Evolutionary conservation across 2,113 vertebrate genomes (phyloP).

Genomic region (Elgaria multicarinata): DNA sequence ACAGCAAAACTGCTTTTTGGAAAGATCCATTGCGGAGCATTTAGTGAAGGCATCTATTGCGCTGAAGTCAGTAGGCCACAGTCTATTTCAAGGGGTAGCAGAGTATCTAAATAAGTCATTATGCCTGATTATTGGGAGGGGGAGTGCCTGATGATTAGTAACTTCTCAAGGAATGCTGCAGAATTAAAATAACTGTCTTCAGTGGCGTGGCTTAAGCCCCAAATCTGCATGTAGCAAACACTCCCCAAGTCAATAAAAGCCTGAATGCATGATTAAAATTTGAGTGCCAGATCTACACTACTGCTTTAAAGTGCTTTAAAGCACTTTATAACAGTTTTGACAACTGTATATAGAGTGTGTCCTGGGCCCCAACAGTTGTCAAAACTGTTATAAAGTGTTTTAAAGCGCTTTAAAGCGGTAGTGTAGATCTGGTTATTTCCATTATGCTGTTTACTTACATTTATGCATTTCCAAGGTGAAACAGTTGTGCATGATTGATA

Average conservation of each 20-base stretch:
- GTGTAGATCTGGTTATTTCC: constrained; percentile 4
- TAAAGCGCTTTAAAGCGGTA: no score
- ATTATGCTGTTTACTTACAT: not conserved
- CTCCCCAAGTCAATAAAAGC: not conserved
- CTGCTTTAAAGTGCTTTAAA: no score
- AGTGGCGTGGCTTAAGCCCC: not conserved
- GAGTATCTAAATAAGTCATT: not conserved
- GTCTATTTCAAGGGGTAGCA: not conserved
- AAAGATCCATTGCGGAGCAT: not conserved
- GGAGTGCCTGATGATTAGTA: not conserved
- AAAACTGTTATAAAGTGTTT: no score
- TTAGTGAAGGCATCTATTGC: not conserved
- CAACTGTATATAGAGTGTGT: no score
- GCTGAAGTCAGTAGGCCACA: not conserved
- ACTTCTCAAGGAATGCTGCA: not conserved
- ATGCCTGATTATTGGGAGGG: not conserved
- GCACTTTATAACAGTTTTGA: no score
- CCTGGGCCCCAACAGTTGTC: no score
- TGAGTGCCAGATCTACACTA: no score
- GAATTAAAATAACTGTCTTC: not conserved
- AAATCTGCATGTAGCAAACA: not conserved
- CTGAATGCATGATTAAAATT: not conserved
- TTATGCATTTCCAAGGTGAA: not conserved
- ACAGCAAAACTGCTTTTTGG: constrained; percentile 5
- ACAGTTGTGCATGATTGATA: not conserved